Conservation (phyloP, 92 coral and sea anemone species). For the Chrysogorgia sp. region DNA sequence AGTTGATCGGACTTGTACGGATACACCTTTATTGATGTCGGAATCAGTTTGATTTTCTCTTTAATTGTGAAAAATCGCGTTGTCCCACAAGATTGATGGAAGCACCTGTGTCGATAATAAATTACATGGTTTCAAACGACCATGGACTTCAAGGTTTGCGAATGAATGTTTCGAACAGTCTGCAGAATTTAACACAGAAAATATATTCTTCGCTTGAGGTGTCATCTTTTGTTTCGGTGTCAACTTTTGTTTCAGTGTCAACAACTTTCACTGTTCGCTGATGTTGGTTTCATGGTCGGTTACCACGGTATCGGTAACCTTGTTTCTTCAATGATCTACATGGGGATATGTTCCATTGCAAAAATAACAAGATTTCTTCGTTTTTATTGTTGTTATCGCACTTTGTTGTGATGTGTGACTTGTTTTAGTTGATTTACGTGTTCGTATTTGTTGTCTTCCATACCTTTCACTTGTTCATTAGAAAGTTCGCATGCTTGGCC, state of each 20-base stretch:
- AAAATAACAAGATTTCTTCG: neutral
- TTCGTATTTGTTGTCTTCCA: neutral
- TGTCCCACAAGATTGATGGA: conserved; percentile 11
- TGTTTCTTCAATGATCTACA: neutral
- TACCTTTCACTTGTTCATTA: neutral
- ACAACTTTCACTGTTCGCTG: no score
- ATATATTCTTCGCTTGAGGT: no score
- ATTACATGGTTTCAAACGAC: conserved; percentile 2
- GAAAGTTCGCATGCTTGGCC: neutral
- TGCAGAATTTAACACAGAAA: no score
- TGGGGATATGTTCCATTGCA: conserved; percentile 18
- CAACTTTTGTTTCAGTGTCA: no score
- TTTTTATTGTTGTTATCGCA: neutral
- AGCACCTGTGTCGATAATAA: conserved; percentile 10
- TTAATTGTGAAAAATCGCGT: conserved; percentile 1
- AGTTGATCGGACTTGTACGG: neutral
- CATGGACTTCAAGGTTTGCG: no score
- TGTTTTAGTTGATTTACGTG: neutral
- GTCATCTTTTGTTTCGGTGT: no score
- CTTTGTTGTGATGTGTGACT: neutral
- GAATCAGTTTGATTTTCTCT: no score
- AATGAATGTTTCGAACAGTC: no score
- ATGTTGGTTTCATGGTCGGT: no score
- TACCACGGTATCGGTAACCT: no score
- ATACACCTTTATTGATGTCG: neutral